Base-by-base conservation (phyloP, 2,797 vertebrate genomes). In the Enteromius unitaeniatus region DNA sequence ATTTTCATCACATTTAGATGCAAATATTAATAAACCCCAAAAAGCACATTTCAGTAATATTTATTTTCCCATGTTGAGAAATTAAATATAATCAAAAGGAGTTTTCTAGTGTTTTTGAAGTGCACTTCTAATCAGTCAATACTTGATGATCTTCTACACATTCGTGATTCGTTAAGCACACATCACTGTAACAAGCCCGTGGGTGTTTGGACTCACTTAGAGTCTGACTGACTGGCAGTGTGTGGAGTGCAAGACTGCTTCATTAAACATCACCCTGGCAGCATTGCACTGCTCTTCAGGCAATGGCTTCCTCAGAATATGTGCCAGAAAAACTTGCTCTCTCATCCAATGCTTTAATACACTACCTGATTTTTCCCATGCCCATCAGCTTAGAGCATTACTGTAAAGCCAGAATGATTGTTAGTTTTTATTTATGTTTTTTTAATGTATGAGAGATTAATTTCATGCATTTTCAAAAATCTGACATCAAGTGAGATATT, bases 251-350 rank as follows among this genome's bases (percentile, higher is more conserved):
- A 45, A 42, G 42, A 69, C 45, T 60, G 60, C 64, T 82, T 58
- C 6, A 69, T 68, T 64, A 78, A 74, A 82, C 58, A 82, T 74
- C 42, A 40, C 42, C 21, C 15, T 81, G 53, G 17, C 37, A 73
- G 55, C n/a, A 42, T 23, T 68, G 34, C 40, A 34, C 53, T 60
- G 11, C 42, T 62, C 51, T 73, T 73, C 23, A 49, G 40, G 68
- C 37, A 60, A 62, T 62, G 6, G 40, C 37, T 72, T 81, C 58
- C 34, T 23, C 28, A 64, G 19, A 73, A 49, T 42, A 64, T 34
- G 28, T 74, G 40, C 40, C 42, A 62, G 40, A 31, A 64, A 81
- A 49, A 37, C 26, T 40, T 68, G 6, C 21, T 67, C 17, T 58
- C 8, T 58, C 19, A 26, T 51, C 67, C 42, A 15, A 60, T 0